phyloP scores from a whole-genome alignment of 1,140 invertebrate species.

The Habropoda laboriosa region DNA sequence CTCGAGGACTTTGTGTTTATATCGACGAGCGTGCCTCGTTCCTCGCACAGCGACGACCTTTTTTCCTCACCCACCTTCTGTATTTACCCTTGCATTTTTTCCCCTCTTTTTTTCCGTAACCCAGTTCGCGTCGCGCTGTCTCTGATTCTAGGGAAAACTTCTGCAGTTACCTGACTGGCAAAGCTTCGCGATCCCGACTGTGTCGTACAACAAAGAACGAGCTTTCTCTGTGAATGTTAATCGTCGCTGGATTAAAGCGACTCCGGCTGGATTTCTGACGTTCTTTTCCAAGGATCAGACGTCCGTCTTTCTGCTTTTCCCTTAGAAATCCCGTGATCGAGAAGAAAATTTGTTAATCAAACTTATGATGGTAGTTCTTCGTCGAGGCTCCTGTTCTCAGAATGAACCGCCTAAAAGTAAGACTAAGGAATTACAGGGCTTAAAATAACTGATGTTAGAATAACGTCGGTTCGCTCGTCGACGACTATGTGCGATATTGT shows the following conservation, averaged over 20 bases:
- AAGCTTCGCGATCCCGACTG: slow-evolving; percentile 27
- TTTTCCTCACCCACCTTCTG: not conserved
- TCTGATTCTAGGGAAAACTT: slow-evolving; percentile 3
- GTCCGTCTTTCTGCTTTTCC: too few species aligned
- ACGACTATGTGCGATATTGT: too few species aligned
- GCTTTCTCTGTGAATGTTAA: slow-evolving; percentile 57
- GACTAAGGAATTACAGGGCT: too few species aligned
- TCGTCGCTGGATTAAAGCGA: slow-evolving; percentile 41
- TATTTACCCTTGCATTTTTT: slow-evolving; percentile 20
- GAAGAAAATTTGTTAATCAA: too few species aligned
- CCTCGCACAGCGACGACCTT: not conserved
- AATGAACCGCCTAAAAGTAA: too few species aligned
- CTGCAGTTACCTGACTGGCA: slow-evolving; percentile 34
- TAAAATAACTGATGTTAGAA: too few species aligned
- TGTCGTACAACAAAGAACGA: slow-evolving; percentile 46
- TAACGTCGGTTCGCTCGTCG: too few species aligned
- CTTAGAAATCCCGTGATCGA: too few species aligned
- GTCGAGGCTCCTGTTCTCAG: too few species aligned
- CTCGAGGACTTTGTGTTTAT: not conserved
- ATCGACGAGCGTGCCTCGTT: too few species aligned
- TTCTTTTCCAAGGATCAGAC: not conserved
- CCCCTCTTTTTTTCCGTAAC: slow-evolving; percentile 8
- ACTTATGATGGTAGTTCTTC: too few species aligned
- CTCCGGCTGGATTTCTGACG: not conserved
- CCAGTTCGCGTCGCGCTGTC: slow-evolving; percentile 8